Evolutionary conservation across 2,113 vertebrate species (phyloP).

Genomic region (Saguinus midas): DNA sequence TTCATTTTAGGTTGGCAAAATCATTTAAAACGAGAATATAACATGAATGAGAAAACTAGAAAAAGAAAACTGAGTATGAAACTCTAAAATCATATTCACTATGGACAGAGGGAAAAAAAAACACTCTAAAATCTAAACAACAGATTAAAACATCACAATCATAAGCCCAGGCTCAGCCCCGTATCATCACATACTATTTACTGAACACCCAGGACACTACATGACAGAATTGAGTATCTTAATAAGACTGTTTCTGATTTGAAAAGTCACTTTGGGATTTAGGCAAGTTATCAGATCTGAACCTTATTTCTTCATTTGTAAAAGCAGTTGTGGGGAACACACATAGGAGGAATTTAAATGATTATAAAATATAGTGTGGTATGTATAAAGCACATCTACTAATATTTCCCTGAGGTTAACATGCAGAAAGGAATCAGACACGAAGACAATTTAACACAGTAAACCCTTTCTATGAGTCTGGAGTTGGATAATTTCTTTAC

Average conservation of each 20-base stretch:
- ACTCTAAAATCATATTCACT: neutral
- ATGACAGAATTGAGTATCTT: neutral
- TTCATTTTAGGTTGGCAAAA: conserved; percentile 27
- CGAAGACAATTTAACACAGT: neutral
- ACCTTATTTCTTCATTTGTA: conserved; percentile 14
- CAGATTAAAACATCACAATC: neutral
- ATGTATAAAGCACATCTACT: neutral
- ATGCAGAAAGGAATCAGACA: neutral
- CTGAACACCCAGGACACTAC: neutral
- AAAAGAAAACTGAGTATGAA: neutral
- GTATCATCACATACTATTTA: neutral
- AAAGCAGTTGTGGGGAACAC: neutral
- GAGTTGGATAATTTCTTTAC: neutral
- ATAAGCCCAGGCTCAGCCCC: neutral
- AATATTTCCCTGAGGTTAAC: neutral
- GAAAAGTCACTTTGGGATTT: neutral
- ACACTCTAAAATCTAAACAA: neutral
- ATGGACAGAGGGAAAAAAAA: neutral
- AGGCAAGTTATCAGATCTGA: neutral
- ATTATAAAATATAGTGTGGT: neutral
- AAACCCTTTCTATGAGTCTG: neutral
- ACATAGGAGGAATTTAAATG: neutral
- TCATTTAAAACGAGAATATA: conserved; percentile 47
- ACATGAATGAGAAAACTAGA: neutral
- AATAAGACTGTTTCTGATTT: neutral